phyloP scores from a whole-genome alignment of 1,140 invertebrate genomes.

The Zaprionus capensis region DNA sequence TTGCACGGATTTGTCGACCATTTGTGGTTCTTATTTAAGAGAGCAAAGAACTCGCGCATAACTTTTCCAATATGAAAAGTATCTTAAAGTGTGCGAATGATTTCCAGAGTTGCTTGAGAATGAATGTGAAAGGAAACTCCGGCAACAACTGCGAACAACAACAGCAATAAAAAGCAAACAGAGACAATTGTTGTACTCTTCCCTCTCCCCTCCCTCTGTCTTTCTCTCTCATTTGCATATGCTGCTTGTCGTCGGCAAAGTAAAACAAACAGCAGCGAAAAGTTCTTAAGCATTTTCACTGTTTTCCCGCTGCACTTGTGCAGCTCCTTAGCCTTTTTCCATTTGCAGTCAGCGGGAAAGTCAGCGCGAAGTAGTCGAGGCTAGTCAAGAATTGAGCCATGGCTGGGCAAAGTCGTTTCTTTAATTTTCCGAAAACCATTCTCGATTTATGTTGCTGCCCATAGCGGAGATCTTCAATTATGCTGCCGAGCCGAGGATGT shows the following conservation, averaged over 20 bases:
- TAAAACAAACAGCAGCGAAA: conserved; percentile 21
- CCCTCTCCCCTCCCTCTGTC: background rate
- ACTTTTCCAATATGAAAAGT: background rate
- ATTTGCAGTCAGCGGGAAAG: conserved; percentile 14
- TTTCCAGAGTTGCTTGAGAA: background rate
- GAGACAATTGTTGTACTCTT: conserved; percentile 44
- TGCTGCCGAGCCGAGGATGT: background rate
- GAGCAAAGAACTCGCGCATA: no score
- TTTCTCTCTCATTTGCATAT: conserved; percentile 65
- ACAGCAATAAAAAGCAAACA: conserved; percentile 23
- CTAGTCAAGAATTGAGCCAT: no score
- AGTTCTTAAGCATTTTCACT: conserved; percentile 65
- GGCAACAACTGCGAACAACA: conserved; percentile 4
- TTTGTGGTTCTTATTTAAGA: background rate
- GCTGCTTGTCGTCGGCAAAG: conserved; percentile 63
- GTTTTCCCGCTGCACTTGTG: conserved; percentile 53
- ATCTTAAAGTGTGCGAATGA: background rate
- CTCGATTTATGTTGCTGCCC: conserved; percentile 55
- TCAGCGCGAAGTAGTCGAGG: no score
- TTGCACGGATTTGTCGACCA: background rate
- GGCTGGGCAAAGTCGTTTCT: conserved; percentile 42
- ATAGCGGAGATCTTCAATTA: conserved; percentile 50
- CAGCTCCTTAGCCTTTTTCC: conserved; percentile 40
- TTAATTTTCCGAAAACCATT: conserved; percentile 67
- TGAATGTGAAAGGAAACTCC: conserved; percentile 3